A percentile compares a stretch with the other conserved stretches of the same genome.
phyloP scores from a whole-genome alignment of 2,797 vertebrate species.

The Enteromius fasciolatus region DNA sequence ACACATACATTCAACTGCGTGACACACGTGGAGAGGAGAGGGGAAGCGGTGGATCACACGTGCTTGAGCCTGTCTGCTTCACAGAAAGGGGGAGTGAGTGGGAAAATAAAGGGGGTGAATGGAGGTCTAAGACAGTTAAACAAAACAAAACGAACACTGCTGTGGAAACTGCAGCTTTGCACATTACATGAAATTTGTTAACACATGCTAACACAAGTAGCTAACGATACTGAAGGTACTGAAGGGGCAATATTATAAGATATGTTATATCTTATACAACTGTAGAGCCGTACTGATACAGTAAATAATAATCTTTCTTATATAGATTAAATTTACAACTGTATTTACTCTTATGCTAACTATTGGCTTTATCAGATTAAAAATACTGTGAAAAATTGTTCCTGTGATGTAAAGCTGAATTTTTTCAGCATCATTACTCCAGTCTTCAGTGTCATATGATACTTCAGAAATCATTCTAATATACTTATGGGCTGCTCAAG shows the following conservation, averaged over 20 bases:
- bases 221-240: neutral
- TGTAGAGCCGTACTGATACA: neutral
- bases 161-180: neutral
- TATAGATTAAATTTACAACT: neutral
- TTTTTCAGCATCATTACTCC: neutral
- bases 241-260: neutral
- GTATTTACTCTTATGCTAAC: neutral
- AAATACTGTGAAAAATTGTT: neutral
- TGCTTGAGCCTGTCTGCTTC: slow-evolving; percentile 27
- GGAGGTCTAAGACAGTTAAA: slow-evolving; percentile 3
- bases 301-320: too few species aligned
- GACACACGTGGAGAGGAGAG: slow-evolving; percentile 21
- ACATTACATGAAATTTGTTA: neutral
- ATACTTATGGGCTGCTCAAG: neutral
- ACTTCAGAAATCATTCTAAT: neutral
- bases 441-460: neutral
- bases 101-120: slow-evolving; percentile 17
- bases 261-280: too few species aligned
- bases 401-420: neutral
- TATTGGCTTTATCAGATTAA: neutral
- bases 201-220: neutral
- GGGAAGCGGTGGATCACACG: slow-evolving; percentile 25
- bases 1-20: slow-evolving; percentile 15
- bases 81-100: slow-evolving; percentile 17
- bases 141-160: neutral